phyloP scores from a whole-genome alignment of 2,113 vertebrate genomes.

The Falcunculus frontatus region DNA sequence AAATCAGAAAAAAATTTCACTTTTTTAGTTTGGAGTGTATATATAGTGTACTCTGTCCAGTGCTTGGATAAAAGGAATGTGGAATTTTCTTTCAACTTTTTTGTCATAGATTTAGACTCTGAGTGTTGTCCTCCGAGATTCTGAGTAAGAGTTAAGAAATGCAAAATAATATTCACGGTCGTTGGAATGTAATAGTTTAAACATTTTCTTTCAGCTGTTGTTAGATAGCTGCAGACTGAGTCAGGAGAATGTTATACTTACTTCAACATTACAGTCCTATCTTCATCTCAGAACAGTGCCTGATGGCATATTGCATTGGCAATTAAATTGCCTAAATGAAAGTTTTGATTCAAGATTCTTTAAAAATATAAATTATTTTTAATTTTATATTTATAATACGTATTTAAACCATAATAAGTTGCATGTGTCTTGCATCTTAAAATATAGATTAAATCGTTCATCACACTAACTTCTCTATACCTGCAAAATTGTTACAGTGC shows the following conservation, averaged over 20 bases:
- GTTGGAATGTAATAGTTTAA: not conserved
- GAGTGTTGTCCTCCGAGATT: not conserved
- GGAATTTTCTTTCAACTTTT: not conserved
- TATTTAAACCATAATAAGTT: not conserved
- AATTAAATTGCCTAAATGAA: not conserved
- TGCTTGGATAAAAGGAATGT: not conserved
- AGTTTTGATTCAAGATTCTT: not conserved
- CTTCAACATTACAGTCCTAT: not conserved
- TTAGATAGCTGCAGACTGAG: not conserved
- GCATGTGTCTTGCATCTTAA: not conserved
- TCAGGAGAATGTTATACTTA: not conserved
- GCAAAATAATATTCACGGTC: not conserved
- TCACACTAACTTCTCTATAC: not conserved
- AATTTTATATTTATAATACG: not conserved
- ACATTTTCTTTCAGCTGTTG: not conserved
- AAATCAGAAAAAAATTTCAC: not conserved
- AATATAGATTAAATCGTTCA: not conserved
- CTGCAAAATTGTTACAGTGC: not conserved
- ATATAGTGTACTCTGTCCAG: not conserved
- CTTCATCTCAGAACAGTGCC: not conserved
- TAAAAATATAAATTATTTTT: not conserved
- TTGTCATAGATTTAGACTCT: not conserved
- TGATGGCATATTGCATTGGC: not conserved
- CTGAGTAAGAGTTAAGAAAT: not conserved
- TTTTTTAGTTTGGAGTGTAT: not conserved